These are phyloP conservation scores for Argyrosomus regius DNA, from an alignment of 2,797 vertebrate genomes.

Conservation along the genomic window DNA sequence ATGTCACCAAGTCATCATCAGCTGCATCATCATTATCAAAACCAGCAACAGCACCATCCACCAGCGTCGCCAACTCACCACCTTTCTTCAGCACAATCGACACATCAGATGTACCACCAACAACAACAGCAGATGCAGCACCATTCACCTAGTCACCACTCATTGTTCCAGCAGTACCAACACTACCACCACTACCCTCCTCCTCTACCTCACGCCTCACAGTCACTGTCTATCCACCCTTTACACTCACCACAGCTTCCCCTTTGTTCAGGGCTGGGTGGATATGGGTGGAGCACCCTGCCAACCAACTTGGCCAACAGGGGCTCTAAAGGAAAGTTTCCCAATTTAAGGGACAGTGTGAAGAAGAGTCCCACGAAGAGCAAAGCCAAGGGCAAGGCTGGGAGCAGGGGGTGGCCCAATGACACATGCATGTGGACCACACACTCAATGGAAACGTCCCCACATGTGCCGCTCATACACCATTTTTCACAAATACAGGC, in stretches of 20 bases:
- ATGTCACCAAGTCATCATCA: conserved; percentile 70
- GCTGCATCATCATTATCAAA: conserved; percentile 62
- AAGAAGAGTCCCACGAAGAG: conserved; percentile 90
- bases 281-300: conserved; percentile 84
- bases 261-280: conserved; percentile 48
- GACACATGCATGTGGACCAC: conserved; percentile 83
- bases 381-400: conserved; percentile 85
- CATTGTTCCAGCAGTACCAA: conserved; percentile 64
- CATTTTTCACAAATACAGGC: conserved; percentile 68
- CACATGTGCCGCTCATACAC: conserved; percentile 49
- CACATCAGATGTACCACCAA: conserved; percentile 66
- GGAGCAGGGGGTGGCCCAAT: conserved; percentile 82
- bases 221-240: conserved; percentile 79
- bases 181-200: conserved; percentile 59
- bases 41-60: conserved; percentile 50
- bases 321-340: conserved; percentile 83
- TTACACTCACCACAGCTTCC: conserved; percentile 74
- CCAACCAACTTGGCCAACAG: conserved; percentile 75
- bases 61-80: conserved; percentile 55
- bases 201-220: conserved; percentile 77
- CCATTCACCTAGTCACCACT: conserved; percentile 71
- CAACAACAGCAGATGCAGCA: conserved; percentile 63
- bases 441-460: conserved; percentile 71
- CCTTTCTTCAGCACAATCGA: conserved; percentile 56
- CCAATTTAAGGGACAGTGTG: conserved; percentile 87